Percentiles rank a stretch among this genome's conserved stretches.
These are phyloP conservation scores for Crioceris asparagi DNA, from an alignment of 2,888 invertebrate genomes.

Conservation along the genomic window DNA sequence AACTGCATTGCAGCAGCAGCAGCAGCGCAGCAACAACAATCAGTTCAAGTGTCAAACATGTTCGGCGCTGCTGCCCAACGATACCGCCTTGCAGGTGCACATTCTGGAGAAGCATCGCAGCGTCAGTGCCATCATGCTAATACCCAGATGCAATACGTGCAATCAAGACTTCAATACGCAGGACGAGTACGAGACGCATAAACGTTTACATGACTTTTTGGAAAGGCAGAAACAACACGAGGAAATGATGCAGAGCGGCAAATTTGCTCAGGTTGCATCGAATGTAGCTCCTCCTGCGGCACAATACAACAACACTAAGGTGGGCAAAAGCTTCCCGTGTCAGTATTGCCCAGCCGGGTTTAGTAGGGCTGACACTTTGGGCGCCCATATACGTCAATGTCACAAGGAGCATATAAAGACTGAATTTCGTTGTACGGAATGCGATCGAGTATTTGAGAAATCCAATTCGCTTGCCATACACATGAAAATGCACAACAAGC, in stretches of 20 bases:
- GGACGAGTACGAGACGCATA: slow-evolving; percentile 49
- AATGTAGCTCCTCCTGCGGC: slow-evolving; percentile 3
- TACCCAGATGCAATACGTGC: slow-evolving; percentile 45
- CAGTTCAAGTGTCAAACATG: slow-evolving; percentile 27
- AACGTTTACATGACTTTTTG: slow-evolving; percentile 40
- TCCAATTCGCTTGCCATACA: slow-evolving; percentile 53
- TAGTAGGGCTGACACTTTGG: slow-evolving; percentile 50
- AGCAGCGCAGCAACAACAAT: too few species aligned
- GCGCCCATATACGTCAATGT: slow-evolving; percentile 52
- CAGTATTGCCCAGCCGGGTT: slow-evolving; percentile 53
- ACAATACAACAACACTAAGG: neutral
- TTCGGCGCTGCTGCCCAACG: slow-evolving; percentile 27
- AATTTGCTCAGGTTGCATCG: slow-evolving; percentile 1
- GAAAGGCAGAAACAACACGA: slow-evolving; percentile 26
- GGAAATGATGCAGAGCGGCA: slow-evolving; percentile 9
- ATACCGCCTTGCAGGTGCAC: slow-evolving; percentile 34
- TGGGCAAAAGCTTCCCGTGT: slow-evolving; percentile 40
- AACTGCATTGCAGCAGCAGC: too few species aligned
- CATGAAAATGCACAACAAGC: slow-evolving; percentile 48
- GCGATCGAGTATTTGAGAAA: slow-evolving; percentile 51
- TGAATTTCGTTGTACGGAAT: slow-evolving; percentile 50
- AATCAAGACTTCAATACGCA: slow-evolving; percentile 50
- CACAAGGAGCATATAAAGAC: slow-evolving; percentile 40
- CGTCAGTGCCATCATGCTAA: slow-evolving; percentile 29
- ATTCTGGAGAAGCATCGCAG: slow-evolving; percentile 34